Base-by-base conservation (phyloP, 2,888 invertebrate species). In the Volucella zonaria region DNA sequence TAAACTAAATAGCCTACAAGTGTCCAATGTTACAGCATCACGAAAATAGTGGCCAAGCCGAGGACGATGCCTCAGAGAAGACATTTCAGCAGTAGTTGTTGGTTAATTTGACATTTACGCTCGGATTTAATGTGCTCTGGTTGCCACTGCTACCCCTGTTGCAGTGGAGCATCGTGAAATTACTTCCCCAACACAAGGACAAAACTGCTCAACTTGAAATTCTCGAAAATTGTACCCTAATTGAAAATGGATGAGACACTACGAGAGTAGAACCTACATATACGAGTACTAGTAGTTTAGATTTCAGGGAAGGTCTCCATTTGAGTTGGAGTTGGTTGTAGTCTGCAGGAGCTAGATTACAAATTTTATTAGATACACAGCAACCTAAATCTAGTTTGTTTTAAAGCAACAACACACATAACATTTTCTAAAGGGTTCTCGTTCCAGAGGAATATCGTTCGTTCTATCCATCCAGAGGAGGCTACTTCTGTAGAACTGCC, bases 71-170 rank as follows among this genome's bases (percentile, higher is more conserved):
- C 31, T 31, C 6, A 4, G 8, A n/a, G 31, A 18, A 47, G 70
- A 59, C 61, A 42, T 45, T 79, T 54, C 66, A 71, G 54, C 47
- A 67, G 71, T 66, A 6, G 31, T 59, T 73, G 77, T 67, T 82
- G 77, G 77, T 82, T 82, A 82, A 82, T 77, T 82, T 82, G 77
- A 77, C 77, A 82, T 82, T 71, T 77, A 82, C 77, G 71, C 61
- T 82, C 8, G 71, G 54, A 82, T 77, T 82, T 76, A 59, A 77
- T 77, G 66, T 54, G 10, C 52, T 43, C 11, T 31, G 6, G 31
- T 31, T 31, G 31, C 31, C 31, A 31, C 6, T 31, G 31, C 31
- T 31, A 31, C 40, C 49, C 61, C 56, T 59, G 73, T 31, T 70
- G 78, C 66, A 49, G 14, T 23, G 49, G 15, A 47, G 38, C 56